Evolutionary conservation across 2,113 vertebrate genomes (phyloP).

Genomic region (Notechis scutatus): DNA sequence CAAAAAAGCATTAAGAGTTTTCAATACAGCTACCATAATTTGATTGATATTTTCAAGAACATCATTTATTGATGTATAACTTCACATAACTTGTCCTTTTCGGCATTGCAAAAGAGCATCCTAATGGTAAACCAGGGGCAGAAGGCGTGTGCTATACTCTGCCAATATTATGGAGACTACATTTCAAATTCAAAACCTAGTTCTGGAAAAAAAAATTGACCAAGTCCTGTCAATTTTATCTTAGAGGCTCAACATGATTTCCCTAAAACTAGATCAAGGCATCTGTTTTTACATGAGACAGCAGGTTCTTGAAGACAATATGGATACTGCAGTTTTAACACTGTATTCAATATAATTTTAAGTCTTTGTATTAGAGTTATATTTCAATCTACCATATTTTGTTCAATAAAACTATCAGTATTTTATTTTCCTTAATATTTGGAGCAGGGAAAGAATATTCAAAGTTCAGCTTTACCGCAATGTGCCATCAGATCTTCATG

Average conservation of each 20-base stretch:
- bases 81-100: background rate
- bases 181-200: background rate
- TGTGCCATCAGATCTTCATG: constrained; percentile 94
- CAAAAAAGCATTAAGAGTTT: background rate
- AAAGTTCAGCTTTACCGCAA: constrained; percentile 76
- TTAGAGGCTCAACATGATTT: background rate
- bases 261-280: background rate
- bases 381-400: background rate
- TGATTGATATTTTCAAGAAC: background rate
- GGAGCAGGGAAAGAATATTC: background rate
- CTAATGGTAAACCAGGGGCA: background rate
- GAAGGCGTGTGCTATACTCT: background rate
- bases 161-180: background rate
- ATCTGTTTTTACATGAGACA: background rate
- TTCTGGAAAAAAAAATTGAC: background rate
- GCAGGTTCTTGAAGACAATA: background rate
- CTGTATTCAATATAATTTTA: background rate
- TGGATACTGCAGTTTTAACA: background rate
- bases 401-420: background rate
- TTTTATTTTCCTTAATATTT: background rate
- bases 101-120: background rate
- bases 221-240: background rate
- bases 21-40: background rate
- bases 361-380: background rate
- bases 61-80: background rate